Conservation (phyloP, 2,888 invertebrate species). For the Alentia gelatinosa region DNA sequence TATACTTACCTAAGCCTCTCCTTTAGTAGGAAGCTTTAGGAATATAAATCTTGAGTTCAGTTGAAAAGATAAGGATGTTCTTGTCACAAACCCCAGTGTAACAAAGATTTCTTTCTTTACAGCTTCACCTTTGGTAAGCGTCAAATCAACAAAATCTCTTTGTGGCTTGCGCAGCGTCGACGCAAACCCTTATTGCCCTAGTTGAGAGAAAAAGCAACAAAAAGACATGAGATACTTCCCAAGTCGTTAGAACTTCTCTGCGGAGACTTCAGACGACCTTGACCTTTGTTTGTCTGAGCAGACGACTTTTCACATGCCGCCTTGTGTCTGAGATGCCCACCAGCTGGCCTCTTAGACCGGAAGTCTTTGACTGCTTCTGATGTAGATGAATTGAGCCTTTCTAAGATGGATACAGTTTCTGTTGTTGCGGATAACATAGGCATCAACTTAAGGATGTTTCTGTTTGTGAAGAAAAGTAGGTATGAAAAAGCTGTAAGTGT, state of each 20-base stretch:
- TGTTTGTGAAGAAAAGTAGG: too few species aligned
- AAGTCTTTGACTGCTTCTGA: not conserved
- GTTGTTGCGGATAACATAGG: too few species aligned
- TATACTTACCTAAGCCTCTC: too few species aligned
- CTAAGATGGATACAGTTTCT: too few species aligned
- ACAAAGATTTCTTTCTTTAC: too few species aligned
- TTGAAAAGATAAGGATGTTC: too few species aligned
- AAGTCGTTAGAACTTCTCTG: not conserved
- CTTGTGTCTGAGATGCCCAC: not conserved
- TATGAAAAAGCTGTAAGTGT: too few species aligned
- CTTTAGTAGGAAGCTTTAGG: too few species aligned
- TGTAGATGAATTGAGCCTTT: too few species aligned
- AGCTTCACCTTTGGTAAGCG: not conserved
- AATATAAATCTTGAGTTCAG: too few species aligned
- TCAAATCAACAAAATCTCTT: not conserved
- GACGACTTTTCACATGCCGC: not conserved
- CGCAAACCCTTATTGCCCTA: not conserved
- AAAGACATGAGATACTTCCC: not conserved
- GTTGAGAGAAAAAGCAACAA: not conserved
- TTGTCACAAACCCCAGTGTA: too few species aligned
- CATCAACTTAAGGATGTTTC: too few species aligned
- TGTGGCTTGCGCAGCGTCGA: not conserved
- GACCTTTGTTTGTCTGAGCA: not conserved
- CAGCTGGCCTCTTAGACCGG: not conserved
- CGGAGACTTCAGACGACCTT: not conserved